These are phyloP conservation scores for Metellina segmentata DNA, from an alignment of 2,888 invertebrate genomes.

Conservation along the genomic window DNA sequence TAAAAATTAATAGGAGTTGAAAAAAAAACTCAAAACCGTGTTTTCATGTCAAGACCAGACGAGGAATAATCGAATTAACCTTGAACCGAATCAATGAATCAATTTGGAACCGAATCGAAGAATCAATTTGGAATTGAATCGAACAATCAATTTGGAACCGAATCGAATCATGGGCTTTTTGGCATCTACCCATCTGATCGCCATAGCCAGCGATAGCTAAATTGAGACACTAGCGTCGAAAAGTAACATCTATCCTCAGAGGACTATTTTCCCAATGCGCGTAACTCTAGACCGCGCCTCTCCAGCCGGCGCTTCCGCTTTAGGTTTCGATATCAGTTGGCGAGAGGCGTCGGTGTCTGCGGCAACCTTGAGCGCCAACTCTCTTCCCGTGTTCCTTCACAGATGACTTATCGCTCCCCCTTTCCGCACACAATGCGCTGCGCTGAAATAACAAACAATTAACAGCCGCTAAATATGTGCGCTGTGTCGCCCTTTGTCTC, in stretches of 20 bases:
- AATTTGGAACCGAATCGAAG: too few relatives aligned
- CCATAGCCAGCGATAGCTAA: background rate
- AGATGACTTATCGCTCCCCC: conserved; percentile 69
- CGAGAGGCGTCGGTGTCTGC: conserved; percentile 10
- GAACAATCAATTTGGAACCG: background rate
- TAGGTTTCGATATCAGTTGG: conserved; percentile 60
- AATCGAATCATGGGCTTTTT: background rate
- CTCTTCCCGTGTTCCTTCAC: conserved; percentile 66
- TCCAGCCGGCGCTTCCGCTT: background rate
- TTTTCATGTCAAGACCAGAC: too few relatives aligned
- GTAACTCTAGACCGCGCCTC: too few relatives aligned
- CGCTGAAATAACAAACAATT: conserved; percentile 66
- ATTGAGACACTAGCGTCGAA: background rate
- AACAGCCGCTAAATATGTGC: conserved; percentile 61
- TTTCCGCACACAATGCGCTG: conserved; percentile 33
- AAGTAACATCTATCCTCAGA: background rate
- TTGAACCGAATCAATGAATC: too few relatives aligned
- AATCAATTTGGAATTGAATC: background rate
- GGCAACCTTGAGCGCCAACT: conserved; percentile 28
- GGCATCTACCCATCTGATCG: background rate
- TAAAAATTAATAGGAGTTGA: too few relatives aligned
- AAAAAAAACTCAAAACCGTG: too few relatives aligned
- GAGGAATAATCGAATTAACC: too few relatives aligned
- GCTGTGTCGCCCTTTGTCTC: conserved; percentile 5
- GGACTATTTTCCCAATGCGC: background rate